Evolutionary conservation across 2,113 vertebrate genomes (phyloP).

Genomic region (Glaucomys volans): DNA sequence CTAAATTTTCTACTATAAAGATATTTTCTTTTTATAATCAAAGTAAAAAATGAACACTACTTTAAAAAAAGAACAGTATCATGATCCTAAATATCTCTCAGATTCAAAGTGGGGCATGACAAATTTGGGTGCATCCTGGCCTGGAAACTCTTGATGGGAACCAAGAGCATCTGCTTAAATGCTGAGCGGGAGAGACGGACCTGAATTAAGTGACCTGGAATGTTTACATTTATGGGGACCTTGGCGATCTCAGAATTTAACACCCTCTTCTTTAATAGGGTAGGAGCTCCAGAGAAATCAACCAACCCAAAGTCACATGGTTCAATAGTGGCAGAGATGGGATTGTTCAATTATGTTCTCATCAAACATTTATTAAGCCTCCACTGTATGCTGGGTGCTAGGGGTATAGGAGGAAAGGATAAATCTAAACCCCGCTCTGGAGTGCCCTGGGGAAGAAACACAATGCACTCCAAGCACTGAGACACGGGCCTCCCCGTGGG

Average conservation of each 20-base stretch:
- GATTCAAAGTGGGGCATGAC: not conserved
- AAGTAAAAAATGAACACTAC: not conserved
- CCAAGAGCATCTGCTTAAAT: not conserved
- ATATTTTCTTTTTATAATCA: not conserved
- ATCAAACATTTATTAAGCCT: slow-evolving; percentile 76
- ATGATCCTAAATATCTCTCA: not conserved
- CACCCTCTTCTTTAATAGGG: slow-evolving; percentile 70
- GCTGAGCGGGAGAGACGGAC: not conserved
- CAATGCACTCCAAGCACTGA: not conserved
- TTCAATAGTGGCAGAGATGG: slow-evolving; percentile 58
- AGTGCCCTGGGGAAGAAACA: too few relatives aligned
- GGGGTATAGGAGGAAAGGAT: not conserved
- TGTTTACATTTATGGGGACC: slow-evolving; percentile 68
- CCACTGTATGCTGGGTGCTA: not conserved
- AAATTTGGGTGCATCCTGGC: not conserved
- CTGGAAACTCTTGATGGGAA: not conserved
- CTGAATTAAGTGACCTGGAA: slow-evolving; percentile 63
- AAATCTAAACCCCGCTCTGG: not conserved
- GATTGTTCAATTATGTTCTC: slow-evolving; percentile 71
- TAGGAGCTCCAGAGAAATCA: slow-evolving; percentile 76
- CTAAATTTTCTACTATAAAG: slow-evolving; percentile 35
- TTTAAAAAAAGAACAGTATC: not conserved
- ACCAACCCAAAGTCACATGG: slow-evolving; percentile 54
- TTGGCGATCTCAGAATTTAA: slow-evolving; percentile 47
- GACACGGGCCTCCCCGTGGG: fast-evolving